Conservation (phyloP, 2,888 invertebrate species). For the Congeria kusceri region DNA sequence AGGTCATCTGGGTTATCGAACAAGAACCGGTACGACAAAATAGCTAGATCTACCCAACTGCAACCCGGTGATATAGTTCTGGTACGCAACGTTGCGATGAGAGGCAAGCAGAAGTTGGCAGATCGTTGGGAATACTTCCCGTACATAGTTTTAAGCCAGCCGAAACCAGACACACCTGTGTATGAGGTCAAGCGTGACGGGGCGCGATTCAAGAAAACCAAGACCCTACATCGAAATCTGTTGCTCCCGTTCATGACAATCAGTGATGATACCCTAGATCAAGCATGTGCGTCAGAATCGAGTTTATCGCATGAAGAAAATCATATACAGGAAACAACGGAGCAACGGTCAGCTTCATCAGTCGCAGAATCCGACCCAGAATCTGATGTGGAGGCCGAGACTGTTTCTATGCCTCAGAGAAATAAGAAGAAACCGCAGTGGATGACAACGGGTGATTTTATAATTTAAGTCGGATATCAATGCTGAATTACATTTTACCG, state of each 20-base stretch:
- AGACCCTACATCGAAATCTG: conserved; percentile 14
- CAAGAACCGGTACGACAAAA: conserved; percentile 1
- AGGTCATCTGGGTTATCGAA: neutral
- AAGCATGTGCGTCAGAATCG: too few species aligned
- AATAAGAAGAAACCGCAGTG: too few species aligned
- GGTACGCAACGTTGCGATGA: conserved; percentile 3
- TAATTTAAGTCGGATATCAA: too few species aligned
- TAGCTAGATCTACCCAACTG: neutral
- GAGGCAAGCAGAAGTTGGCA: conserved; percentile 8
- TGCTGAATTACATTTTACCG: too few species aligned
- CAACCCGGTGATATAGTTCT: conserved; percentile 7
- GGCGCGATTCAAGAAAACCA: neutral
- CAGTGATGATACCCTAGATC: too few species aligned
- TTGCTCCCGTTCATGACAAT: neutral
- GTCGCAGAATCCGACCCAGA: too few species aligned
- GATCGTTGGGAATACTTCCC: conserved; percentile 7
- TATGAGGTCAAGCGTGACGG: neutral
- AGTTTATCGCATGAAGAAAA: too few species aligned
- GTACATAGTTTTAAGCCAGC: neutral
- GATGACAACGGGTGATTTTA: too few species aligned
- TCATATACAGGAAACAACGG: too few species aligned
- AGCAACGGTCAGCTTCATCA: too few species aligned
- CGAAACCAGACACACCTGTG: neutral
- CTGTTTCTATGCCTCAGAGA: too few species aligned
- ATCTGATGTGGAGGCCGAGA: too few species aligned